Evolutionary conservation across 2,113 vertebrate genomes (phyloP), one percentile per base, ranked within the genome.

Genomic region (Oreochromis aureus): DNA sequence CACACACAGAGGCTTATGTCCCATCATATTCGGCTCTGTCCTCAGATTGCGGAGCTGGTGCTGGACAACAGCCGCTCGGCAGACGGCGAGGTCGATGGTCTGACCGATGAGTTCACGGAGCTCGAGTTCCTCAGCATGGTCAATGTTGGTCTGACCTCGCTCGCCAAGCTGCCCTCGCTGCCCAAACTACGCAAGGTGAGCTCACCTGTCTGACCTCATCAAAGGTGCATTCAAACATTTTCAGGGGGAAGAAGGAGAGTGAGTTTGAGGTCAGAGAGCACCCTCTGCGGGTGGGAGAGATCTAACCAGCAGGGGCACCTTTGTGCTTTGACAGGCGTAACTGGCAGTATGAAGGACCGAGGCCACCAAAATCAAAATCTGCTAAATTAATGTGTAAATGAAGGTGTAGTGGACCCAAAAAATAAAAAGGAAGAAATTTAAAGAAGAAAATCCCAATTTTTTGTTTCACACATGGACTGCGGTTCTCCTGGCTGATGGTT

Each of bases 51-150:
- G 84, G 98, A 99, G 87, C 97, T 99, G 6, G 98, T 99, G 82
- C 96, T 99, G 87, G 98, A 99, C 94, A 99, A 99, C 96, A 98
- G 98, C 78, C 96, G 97, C 90, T 98, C 97, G 0, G 97, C 94
- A 2, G 97, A 98, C 86, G 98, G 98, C 46, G 98, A 98, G 94
- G 98, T 99, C 0, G 97, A 98, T 71, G 98, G 98, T 44, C 96
- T 99, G 87, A 98, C 98, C 12, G 98, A 99, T 87, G 97, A 97
- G 83, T 99, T 99, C 82, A 97, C 97, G 82, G 98, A 97, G 95
- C 96, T 99, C 85, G 98, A 98, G 96, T 98, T 99, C 93, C 96
- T 99, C 93, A 99, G 98, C 93, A 98, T 98, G 97, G 97, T 99
- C 95, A 99, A 99, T 53, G 97, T 98, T 82, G 97, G 98, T 89